Evolutionary conservation across 2,113 vertebrate genomes (phyloP), one percentile per base, ranked within the genome.

Genomic region (Thomomys bottae): DNA sequence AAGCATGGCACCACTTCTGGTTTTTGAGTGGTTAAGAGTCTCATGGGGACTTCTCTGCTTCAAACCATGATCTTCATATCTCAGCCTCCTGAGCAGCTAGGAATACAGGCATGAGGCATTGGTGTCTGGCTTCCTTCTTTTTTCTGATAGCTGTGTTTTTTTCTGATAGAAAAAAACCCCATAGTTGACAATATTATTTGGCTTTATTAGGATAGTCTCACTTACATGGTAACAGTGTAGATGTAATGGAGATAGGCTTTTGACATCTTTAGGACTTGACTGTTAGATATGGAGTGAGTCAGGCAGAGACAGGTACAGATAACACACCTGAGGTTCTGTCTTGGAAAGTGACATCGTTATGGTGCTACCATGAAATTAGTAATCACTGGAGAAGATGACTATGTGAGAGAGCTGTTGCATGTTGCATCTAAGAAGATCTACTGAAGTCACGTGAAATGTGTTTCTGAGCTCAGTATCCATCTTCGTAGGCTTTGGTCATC

Each of bases 61-160:
- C 18, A 15, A 54, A 54, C 49, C 49, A 54, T 54, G 49, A 54
- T 54, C 9, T 12, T 49, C 45, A 54, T 12, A 54, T 54, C 49
- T 54, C 11, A 54, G 49, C 11, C 49, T 54, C 49, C 49, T 54
- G 49, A 54, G 49, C 18, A 54, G 49, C 14, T 54, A 54, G 49
- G 12, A 54, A 17, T 54, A 14, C 49, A 54, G 49, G 17, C 14
- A 17, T 54, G 49, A 54, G 49, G 4, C 49, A 54, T 15, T 15
- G 14, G 49, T 17, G 1, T 15, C 49, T 54, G 49, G 12, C 49
- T 54, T 54, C 18, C 14, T 17, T 12, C 49, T 15, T 14, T 86
- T 94, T 90, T 83, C 73, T 73, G 26, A 92, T 30, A 87, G 45
- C 40, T 79, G 28, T 26, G 30, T 67, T 89, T 72, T 83, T 78